Base-by-base conservation (phyloP, 2,797 vertebrate species). In the Neopelma chrysocephalum region DNA sequence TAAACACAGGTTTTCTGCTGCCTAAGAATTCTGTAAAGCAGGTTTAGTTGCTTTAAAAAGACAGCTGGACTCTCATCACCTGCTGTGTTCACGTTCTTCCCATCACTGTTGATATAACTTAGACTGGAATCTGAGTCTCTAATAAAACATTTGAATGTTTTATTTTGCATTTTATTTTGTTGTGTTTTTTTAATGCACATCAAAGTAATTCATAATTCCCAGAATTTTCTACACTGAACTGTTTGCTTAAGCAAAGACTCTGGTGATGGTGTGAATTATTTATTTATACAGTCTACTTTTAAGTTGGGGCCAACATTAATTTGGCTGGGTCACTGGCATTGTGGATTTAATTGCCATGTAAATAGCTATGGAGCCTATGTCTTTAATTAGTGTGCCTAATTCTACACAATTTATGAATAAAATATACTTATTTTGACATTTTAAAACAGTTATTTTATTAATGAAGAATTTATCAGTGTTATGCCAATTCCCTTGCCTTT, bases 201-300 rank as follows among this genome's bases (percentile, higher is more conserved):
- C 93, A 82, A 96, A 95, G 73, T 91, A 43, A 95, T 95, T 91
- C 77, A 91, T 89, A 95, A 94, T 94, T 97, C 64, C 45, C 75
- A 79, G 72, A 96, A 89, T 95, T 93, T 94, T 96, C 57, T 95
- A 38, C 80, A 82, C 42, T 86, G 70, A 96, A 71, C 43, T 95
- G 68, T 96, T 97, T 96, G 57, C 61, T 96, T 96, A 97, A 87
- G 78, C 57, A 90, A 45, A 91, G 90, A 77, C 76, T 53, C 51
- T 89, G 70, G 78, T 79, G 40, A 81, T 76, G 38, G 45, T 96
- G 83, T 96, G 94, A 97, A 96, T 97, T 97, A 97, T 97, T 97
- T 98, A 97, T 97, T 97, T 95, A 90, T 83, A 94, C 79, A 77
- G 57, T 87, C 93, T 90, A 95, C 88, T 98, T 98, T 96, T 94